A percentile compares a stretch with the other conserved stretches of the same genome.
phyloP scores from a whole-genome alignment of 2,797 vertebrate genomes.

The Darevskia mixta region DNA sequence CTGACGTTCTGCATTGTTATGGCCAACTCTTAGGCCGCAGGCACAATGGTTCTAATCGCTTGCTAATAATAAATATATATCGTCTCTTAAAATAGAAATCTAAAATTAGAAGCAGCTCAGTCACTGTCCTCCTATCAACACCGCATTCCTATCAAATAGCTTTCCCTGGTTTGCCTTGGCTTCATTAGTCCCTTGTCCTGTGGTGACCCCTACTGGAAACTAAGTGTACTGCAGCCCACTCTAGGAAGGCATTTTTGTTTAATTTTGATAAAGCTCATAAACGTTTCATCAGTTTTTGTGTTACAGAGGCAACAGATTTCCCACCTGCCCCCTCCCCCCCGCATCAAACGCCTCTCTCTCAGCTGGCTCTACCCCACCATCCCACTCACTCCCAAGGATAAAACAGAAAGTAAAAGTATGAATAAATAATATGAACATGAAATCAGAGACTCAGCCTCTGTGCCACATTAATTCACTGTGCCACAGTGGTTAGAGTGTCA shows the following conservation, averaged over 20 bases:
- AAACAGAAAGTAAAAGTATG: too few relatives aligned
- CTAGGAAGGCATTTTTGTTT: too few relatives aligned
- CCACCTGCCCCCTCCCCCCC: too few relatives aligned
- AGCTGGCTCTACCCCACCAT: too few relatives aligned
- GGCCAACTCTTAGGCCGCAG: not conserved
- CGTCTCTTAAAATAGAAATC: slow-evolving; percentile 16
- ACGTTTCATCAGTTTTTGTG: too few relatives aligned
- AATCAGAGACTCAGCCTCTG: not conserved
- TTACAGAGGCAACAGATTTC: too few relatives aligned
- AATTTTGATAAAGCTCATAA: too few relatives aligned
- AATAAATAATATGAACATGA: too few relatives aligned
- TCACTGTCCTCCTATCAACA: not conserved
- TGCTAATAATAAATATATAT: not conserved
- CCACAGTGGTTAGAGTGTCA: too few relatives aligned
- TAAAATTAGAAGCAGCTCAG: not conserved
- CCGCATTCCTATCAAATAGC: accelerated
- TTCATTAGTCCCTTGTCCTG: slow-evolving; percentile 33
- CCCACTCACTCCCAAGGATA: too few relatives aligned
- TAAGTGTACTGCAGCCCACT: slow-evolving; percentile 22
- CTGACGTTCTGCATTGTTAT: not conserved
- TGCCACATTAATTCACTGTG: not conserved
- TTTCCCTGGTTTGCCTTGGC: not conserved
- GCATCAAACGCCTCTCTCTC: too few relatives aligned
- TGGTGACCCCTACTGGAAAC: slow-evolving; percentile 62
- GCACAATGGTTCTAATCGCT: not conserved